A percentile compares a stretch with the other conserved stretches of the same genome.
phyloP scores from a whole-genome alignment of 2,113 vertebrate species.

The Xenopus laevis region DNA sequence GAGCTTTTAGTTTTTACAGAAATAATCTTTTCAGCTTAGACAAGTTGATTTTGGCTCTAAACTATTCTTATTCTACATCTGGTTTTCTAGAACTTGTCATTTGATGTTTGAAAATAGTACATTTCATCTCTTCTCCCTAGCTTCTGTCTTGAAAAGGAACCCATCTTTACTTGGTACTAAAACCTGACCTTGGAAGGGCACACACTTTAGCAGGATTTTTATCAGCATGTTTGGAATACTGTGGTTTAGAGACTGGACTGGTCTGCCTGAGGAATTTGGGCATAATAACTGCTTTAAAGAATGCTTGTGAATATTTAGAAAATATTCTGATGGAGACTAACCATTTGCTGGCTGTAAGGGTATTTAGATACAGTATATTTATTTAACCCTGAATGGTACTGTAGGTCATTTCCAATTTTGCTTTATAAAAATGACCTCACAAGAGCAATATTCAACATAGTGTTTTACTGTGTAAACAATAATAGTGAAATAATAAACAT shows the following conservation, averaged over 20 bases:
- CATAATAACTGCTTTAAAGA: not conserved
- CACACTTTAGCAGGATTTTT: not conserved
- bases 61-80: slow-evolving; percentile 12
- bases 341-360: too few species aligned
- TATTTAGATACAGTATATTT: too few species aligned
- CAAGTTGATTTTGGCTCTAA: slow-evolving; percentile 36
- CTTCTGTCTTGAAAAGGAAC: slow-evolving; percentile 9
- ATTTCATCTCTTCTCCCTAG: not conserved
- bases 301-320: not conserved
- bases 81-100: slow-evolving; percentile 23
- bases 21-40: slow-evolving; percentile 39
- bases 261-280: not conserved
- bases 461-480: too few species aligned
- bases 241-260: not conserved
- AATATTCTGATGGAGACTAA: not conserved
- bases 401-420: too few species aligned
- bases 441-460: too few species aligned
- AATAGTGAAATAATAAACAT: too few species aligned
- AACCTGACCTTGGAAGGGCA: slow-evolving; percentile 5
- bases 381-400: too few species aligned
- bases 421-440: too few species aligned
- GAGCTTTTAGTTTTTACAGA: slow-evolving; percentile 27
- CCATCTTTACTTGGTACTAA: slow-evolving; percentile 11
- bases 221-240: slow-evolving; percentile 5
- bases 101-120: slow-evolving; percentile 14